A percentile compares a stretch with the other conserved stretches of the same genome.
Evolutionary conservation across 1,140 invertebrate genomes (phyloP).

Genomic region (Drosophila mayri): DNA sequence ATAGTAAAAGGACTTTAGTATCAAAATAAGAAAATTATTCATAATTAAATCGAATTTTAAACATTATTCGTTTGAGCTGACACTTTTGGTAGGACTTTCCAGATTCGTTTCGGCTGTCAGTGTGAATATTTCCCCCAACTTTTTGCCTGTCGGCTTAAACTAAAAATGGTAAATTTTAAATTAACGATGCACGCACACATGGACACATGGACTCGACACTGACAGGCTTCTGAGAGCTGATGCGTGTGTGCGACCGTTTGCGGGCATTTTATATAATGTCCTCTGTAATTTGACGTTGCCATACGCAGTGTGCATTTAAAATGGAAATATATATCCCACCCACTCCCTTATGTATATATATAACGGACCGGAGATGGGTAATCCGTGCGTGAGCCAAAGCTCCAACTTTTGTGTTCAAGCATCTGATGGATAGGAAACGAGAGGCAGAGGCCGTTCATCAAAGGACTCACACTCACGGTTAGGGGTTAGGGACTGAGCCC

Average conservation of each 20-base stretch:
- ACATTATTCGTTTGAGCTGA: background rate
- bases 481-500: slow-evolving; percentile 4
- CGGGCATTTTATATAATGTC: slow-evolving; percentile 71
- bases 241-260: slow-evolving; percentile 44
- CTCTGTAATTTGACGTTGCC: slow-evolving; percentile 73
- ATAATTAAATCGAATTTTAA: background rate
- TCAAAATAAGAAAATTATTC: background rate
- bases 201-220: slow-evolving; percentile 22
- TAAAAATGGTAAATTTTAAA: slow-evolving; percentile 76
- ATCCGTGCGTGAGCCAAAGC: slow-evolving; percentile 29
- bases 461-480: slow-evolving; percentile 5
- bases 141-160: slow-evolving; percentile 56
- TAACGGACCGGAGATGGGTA: slow-evolving; percentile 8
- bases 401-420: slow-evolving; percentile 38
- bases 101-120: slow-evolving; percentile 37
- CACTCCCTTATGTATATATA: slow-evolving; percentile 9
- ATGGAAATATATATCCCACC: slow-evolving; percentile 55
- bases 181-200: slow-evolving; percentile 55
- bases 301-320: slow-evolving; percentile 69
- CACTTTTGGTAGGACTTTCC: slow-evolving; percentile 15
- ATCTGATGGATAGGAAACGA: slow-evolving; percentile 35
- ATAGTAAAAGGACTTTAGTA: background rate
- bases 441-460: slow-evolving; percentile 25
- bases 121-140: slow-evolving; percentile 16
- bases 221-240: slow-evolving; percentile 25